Base-by-base conservation (phyloP, 2,113 vertebrate species). In the Cottus gobio region DNA sequence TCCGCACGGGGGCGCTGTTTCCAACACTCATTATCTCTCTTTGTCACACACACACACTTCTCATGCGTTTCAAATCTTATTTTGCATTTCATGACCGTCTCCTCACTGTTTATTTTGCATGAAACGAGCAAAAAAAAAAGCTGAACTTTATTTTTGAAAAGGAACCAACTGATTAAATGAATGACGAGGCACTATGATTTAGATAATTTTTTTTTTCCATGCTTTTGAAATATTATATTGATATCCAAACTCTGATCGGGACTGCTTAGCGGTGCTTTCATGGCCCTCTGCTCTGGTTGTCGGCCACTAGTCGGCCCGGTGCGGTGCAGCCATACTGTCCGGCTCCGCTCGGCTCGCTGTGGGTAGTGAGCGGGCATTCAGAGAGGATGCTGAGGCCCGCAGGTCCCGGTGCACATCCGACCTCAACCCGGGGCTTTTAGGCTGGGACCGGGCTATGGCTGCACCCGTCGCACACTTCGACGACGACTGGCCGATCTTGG, bases 401-500 rank as follows among this genome's bases (percentile, higher is more conserved):
- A 71, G 20, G 56, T 42, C 76, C 75, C 74, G 22, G 57, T 0
- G 15, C 77, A 46, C 74, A 70, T 39, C 58, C 85, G 48, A 30
- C 81, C 5, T 22, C 16, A 22, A 64, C 72, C 80, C 76, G 64
- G 77, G 31, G 44, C 74, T 80, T 9, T 0, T 89, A 87, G 85
- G 66, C 85, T 52, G 82, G 72, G 34, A 69, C 71, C 90, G 87
- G 85, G 95, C 83, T 63, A 97, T 98, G 96, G 97, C 96, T 93
- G 96, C 96, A 58, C 95, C 96, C 56, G 64, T 93, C 24, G 92
- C 92, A 18, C 93, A 91, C 86, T 91, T 93, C 10, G 95, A 95
- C 60, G 96, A 96, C n/a, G 96, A 96, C 56, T 95, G 96, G 96
- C 95, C 96, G 44, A 91, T 94, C 90, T 94, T 95, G 67, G 94